phyloP scores from a whole-genome alignment of 2,113 vertebrate genomes.

The Apus apus region DNA sequence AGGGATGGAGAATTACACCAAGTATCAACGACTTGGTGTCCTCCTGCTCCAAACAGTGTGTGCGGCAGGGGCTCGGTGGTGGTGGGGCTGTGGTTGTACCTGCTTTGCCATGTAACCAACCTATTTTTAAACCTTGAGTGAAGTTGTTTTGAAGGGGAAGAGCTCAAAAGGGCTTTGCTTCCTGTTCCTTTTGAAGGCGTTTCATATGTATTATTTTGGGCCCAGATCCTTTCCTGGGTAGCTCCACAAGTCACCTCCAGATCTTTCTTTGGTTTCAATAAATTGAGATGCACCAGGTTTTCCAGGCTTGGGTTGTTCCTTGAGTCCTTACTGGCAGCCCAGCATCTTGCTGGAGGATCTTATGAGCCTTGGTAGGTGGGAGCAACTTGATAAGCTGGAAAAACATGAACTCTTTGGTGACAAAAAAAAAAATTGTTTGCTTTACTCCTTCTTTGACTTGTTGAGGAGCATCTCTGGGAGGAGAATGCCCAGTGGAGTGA shows the following conservation, averaged over 20 bases:
- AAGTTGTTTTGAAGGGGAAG: background rate
- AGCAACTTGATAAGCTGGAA: background rate
- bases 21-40: too few species aligned
- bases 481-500: fast-evolving
- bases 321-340: background rate
- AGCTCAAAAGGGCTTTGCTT: background rate
- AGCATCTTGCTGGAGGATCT: background rate
- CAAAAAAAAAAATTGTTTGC: background rate
- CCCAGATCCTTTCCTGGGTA: background rate
- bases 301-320: background rate
- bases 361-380: fast-evolving
- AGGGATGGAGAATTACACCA: background rate
- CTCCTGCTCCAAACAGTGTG: too few species aligned
- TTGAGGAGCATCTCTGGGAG: background rate
- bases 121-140: background rate
- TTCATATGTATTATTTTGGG: background rate
- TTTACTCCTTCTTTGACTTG: background rate
- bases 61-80: too few species aligned
- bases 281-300: background rate
- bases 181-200: fast-evolving
- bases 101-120: background rate
- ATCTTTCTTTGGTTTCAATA: background rate
- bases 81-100: background rate
- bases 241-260: background rate
- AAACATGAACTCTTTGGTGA: background rate